Evolutionary conservation across 2,113 vertebrate species (phyloP).

Genomic region (Cepphus grylle): DNA sequence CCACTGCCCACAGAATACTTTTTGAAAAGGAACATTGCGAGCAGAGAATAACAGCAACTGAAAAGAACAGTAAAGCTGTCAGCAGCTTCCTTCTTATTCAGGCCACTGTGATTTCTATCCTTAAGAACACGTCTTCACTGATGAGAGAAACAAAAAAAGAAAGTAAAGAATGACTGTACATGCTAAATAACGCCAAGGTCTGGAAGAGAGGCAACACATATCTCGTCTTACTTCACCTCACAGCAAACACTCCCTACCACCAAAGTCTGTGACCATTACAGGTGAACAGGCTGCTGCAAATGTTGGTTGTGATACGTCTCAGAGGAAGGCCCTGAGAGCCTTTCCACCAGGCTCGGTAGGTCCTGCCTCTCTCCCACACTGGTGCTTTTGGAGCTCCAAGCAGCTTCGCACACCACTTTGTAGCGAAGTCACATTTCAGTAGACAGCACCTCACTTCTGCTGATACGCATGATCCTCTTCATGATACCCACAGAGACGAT

Average conservation of each 20-base stretch:
- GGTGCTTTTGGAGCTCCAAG: neutral
- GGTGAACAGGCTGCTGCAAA: neutral
- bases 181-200: neutral
- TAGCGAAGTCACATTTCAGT: neutral
- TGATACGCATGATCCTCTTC: neutral
- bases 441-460: neutral
- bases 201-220: neutral
- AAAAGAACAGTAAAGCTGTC: conserved; percentile 3
- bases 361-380: neutral
- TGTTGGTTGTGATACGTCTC: neutral
- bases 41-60: neutral
- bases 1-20: neutral
- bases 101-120: neutral
- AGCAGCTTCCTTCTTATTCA: neutral
- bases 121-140: neutral
- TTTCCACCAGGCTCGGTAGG: neutral
- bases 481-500: rapidly evolving
- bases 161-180: neutral
- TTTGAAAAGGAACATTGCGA: neutral
- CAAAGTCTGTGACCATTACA: neutral
- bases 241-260: neutral
- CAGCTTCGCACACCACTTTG: neutral
- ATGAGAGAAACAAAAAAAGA: neutral
- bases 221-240: neutral
- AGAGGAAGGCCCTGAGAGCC: neutral